These are phyloP conservation scores for Sorex fumeus DNA, from an alignment of 2,113 vertebrate species.

Conservation along the genomic window DNA sequence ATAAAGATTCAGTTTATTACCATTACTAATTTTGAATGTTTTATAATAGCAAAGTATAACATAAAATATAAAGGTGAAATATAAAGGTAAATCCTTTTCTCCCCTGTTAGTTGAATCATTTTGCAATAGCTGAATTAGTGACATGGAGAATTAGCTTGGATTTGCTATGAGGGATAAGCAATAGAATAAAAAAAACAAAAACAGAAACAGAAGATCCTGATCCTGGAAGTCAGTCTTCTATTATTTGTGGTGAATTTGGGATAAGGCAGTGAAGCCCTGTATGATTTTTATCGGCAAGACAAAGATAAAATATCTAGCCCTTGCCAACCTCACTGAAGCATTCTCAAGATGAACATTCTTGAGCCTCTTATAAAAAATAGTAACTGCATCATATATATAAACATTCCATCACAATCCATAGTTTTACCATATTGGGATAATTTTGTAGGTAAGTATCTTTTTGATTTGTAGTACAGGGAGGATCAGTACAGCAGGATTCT, in stretches of 20 bases:
- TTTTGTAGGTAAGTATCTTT: constrained; percentile 33
- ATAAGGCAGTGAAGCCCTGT: constrained; percentile 6
- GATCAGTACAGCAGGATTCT: background rate
- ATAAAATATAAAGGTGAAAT: constrained; percentile 56
- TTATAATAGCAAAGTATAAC: constrained; percentile 35
- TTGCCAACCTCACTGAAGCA: background rate
- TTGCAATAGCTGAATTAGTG: constrained; percentile 12
- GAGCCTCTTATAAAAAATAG: constrained; percentile 6
- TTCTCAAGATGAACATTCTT: constrained; percentile 36
- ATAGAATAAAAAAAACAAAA: background rate
- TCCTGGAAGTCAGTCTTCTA: background rate
- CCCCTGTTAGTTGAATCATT: constrained; percentile 35
- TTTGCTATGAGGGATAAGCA: background rate
- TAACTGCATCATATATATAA: background rate
- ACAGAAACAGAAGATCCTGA: background rate
- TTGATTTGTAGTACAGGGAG: background rate
- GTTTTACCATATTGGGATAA: background rate
- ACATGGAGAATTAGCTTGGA: background rate
- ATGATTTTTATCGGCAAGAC: background rate
- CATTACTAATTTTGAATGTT: constrained; percentile 14
- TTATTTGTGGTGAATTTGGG: background rate
- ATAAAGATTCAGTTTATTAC: background rate
- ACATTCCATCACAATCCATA: constrained; percentile 19
- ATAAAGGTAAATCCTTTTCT: constrained; percentile 48
- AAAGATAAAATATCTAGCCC: constrained; percentile 30